Conservation (phyloP, 2,888 invertebrate genomes). For the Pandemis heparana region DNA sequence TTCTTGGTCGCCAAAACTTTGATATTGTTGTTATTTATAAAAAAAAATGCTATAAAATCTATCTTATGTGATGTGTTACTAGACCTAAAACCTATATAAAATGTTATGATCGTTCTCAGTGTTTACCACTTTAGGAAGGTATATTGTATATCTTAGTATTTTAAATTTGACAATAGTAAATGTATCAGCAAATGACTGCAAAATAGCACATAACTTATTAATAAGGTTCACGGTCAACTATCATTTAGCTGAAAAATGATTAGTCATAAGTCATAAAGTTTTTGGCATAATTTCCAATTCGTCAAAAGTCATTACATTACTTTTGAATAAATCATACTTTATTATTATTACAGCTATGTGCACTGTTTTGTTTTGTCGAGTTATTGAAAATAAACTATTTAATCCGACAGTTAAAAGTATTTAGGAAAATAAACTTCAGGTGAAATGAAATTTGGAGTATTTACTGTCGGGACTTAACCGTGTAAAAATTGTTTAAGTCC, state of each 20-base stretch:
- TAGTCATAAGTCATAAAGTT: neutral
- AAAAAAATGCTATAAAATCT: slow-evolving; percentile 25
- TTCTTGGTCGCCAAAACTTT: slow-evolving; percentile 37
- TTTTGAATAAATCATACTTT: no score
- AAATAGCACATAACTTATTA: slow-evolving; percentile 17
- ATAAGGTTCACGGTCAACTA: neutral
- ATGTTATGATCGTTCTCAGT: slow-evolving; percentile 37
- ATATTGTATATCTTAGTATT: slow-evolving; percentile 21
- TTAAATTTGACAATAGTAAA: slow-evolving; percentile 40
- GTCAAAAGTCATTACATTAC: neutral
- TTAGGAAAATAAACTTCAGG: neutral
- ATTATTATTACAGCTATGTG: no score
- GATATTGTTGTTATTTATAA: slow-evolving; percentile 30
- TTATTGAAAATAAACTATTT: no score
- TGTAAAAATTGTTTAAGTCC: no score
- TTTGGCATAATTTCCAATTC: slow-evolving; percentile 6
- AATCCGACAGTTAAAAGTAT: neutral
- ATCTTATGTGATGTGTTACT: slow-evolving; percentile 40
- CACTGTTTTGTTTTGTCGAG: no score
- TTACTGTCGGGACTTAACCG: no score
- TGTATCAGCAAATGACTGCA: slow-evolving; percentile 42
- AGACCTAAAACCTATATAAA: slow-evolving; percentile 38
- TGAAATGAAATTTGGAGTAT: neutral
- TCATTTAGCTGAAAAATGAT: neutral
- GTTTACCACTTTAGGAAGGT: slow-evolving; percentile 31